phyloP scores from a whole-genome alignment of 2,797 vertebrate species.

The Acanthis flammea region DNA sequence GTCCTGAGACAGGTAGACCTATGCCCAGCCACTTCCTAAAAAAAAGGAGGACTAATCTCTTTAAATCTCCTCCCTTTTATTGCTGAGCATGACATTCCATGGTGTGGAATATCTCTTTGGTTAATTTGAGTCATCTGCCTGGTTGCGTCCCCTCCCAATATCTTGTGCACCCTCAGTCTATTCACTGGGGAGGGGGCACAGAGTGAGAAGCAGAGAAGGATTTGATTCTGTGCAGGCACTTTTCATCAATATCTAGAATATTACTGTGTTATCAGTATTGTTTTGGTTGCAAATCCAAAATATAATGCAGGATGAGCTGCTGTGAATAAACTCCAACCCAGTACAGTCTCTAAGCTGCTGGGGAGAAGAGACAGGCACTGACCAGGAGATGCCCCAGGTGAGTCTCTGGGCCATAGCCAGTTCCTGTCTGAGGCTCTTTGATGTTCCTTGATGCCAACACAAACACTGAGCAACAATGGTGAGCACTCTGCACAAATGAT shows the following conservation, averaged over 20 bases:
- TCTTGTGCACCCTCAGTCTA: background rate
- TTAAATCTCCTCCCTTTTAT: background rate
- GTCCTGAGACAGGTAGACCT: background rate
- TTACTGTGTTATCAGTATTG: background rate
- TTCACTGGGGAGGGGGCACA: background rate
- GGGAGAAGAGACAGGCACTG: background rate
- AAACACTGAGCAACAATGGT: background rate
- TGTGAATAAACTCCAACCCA: background rate
- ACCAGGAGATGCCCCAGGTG: background rate
- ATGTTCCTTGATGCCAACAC: background rate
- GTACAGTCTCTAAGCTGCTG: background rate
- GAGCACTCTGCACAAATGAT: background rate
- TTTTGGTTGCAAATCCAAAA: background rate
- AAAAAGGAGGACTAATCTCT: background rate
- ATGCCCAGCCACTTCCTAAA: background rate
- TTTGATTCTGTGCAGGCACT: background rate
- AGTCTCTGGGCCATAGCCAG: background rate
- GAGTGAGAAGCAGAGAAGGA: background rate
- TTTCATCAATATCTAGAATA: background rate
- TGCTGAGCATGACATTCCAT: background rate
- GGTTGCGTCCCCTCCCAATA: background rate
- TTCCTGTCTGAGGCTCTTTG: background rate
- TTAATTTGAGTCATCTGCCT: background rate
- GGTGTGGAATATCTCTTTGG: background rate
- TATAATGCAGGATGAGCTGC: background rate